Base-by-base conservation (phyloP, 2,888 invertebrate genomes). In the Neuroscelio doddi region DNA sequence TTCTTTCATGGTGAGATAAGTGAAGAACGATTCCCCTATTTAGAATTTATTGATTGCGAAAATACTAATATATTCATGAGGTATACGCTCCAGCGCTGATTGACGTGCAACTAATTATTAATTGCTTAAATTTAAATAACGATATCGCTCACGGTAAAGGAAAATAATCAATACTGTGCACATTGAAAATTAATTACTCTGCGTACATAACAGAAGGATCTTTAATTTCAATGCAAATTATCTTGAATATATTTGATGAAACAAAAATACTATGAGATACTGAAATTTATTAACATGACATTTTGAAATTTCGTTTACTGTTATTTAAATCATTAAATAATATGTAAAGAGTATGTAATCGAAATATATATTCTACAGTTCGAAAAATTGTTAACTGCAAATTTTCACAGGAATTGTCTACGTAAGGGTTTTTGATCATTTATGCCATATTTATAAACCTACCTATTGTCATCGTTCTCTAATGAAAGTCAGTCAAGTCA, bases 391-490 rank as follows among this genome's bases (percentile, higher is more conserved):
- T 15, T 29, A 36, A 42, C 29, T 36, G 14, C 24, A 47, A 64
- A 52, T 46, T 59, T 41, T 8, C 44, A 45, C 46, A 50, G 55
- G 46, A 51, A 59, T 52, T 52, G 55, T 64, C 41, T n/a, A 10
- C 44, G 42, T 34, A 51, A 27, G 59, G 39, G 34, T 56, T 41
- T 59, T 50, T 55, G 51, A 51, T 63, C 56, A 51, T 52, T 42
- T 57, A 52, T 64, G 55, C 52, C 66, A 59, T 70, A 69, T 71
- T 73, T 70, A 58, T 67, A 52, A 71, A 73, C 68, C 66, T 67
- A 53, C 52, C 70, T 70, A 70, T 70, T 69, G 71, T 69, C 70
- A 59, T 55, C 14, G 59, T 66, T 64, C 62, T 58, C 47, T 21
- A 17, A 8, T 17, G 59, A 42, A 29, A 36, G 42, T 24, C 38